These are phyloP conservation scores for Discoglossus pictus DNA, from an alignment of 2,797 vertebrate genomes.

Conservation along the genomic window DNA sequence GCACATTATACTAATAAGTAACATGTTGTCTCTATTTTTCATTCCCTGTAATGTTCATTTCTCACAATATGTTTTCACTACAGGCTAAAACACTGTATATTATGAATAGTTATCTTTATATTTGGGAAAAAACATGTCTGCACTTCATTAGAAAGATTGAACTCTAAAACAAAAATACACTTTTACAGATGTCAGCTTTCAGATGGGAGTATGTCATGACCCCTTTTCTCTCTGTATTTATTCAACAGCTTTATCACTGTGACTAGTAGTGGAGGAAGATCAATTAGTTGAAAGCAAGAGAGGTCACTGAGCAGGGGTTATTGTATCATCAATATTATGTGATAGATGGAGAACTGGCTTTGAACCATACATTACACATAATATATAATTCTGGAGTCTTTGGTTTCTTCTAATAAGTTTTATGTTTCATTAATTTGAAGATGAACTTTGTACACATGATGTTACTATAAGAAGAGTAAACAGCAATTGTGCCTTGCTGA, in stretches of 20 bases:
- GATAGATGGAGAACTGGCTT: conserved; percentile 31
- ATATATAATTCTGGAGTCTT: conserved; percentile 38
- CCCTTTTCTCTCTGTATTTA: conserved; percentile 44
- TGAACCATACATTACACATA: conserved; percentile 37
- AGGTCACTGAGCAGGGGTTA: conserved; percentile 47
- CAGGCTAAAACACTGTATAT: neutral
- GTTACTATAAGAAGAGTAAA: conserved; percentile 18
- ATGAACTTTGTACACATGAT: conserved; percentile 39
- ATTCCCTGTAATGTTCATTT: too few species aligned
- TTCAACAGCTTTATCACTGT: conserved; percentile 41
- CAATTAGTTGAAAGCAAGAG: conserved; percentile 48
- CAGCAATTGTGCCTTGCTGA: neutral
- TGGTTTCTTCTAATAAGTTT: conserved; percentile 34
- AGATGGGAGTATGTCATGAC: conserved; percentile 33
- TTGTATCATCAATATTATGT: conserved; percentile 49
- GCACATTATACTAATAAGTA: too few species aligned
- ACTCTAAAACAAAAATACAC: conserved; percentile 6
- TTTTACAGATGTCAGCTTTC: conserved; percentile 40
- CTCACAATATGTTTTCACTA: too few species aligned
- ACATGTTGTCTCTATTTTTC: too few species aligned
- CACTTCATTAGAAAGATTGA: neutral
- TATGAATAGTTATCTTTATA: neutral
- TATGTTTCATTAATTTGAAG: conserved; percentile 42
- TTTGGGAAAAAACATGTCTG: neutral
- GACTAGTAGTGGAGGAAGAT: conserved; percentile 44